Base-by-base conservation (phyloP, 37 sponge, comb jelly and placozoan species). In the Haliclona indistincta region DNA sequence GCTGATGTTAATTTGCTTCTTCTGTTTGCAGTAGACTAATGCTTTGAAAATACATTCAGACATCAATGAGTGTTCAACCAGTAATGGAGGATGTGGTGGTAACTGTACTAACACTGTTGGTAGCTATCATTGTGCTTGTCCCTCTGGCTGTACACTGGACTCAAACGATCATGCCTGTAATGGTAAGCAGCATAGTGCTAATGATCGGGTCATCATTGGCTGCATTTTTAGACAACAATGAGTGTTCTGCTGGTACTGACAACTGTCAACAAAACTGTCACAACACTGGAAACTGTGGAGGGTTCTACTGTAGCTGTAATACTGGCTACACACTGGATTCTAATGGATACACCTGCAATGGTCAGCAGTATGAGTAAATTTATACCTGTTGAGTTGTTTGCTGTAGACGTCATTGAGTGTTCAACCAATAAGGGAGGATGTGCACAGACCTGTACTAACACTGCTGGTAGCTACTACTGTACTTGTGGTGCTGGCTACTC, bases 361-460 rank as follows among this genome's bases (percentile, higher is more conserved):
- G 64, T 80, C 69, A 8, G 28, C 4, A n/a, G 10, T 1, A 0
- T 20, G 2, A 43, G 10, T 1, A 29, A 7, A 11, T 67, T 39
- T 65, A 20, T 19, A 5, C 3, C 1, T 67, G 35, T 45, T 62
- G 29, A 20, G 20, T 23, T 1, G 5, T 17, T 32, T 73, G 20
- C 23, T 67, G 36, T 56, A 83, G 84, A 83, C 35, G 34, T 69
- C 32, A 64, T 75, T 68, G 84, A 81, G 43, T 81, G 82, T 81
- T 54, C 4, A 1, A 28, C 1, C 6, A 28, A 22, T 13, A 33
- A 15, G n/a, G 34, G 13, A 17, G 26, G 29, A 17, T 72, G 73
- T 73, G 22, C 23, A 0, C 64, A 82, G 29, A 41, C 33, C 33
- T 84, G 84, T 44, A 28, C 11, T 38, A 56, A 84, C 64, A 70